Evolutionary conservation across 2,888 invertebrate genomes (phyloP).

Genomic region (Pachycephus smyrnensis): DNA sequence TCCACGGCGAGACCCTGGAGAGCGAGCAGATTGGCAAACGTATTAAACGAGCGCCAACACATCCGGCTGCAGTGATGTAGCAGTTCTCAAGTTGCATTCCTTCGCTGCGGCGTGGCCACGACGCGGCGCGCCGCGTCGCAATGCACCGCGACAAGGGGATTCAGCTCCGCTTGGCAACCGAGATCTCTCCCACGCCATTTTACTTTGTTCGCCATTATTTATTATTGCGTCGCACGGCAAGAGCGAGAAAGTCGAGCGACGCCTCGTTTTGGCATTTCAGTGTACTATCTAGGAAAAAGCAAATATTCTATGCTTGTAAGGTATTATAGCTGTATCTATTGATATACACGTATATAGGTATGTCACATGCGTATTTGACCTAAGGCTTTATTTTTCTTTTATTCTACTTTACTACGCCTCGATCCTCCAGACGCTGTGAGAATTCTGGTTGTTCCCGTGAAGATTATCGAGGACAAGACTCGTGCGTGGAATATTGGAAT

Average conservation of each 20-base stretch:
- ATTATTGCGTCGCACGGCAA: conserved; percentile 28
- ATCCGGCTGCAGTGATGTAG: conserved; percentile 8
- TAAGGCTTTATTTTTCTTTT: too few species aligned
- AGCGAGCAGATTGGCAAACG: not conserved
- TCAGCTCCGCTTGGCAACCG: conserved; percentile 41
- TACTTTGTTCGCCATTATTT: conserved; percentile 38
- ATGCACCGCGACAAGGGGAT: conserved; percentile 11
- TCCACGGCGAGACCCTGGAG: not conserved
- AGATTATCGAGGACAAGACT: too few species aligned
- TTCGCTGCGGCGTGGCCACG: not conserved
- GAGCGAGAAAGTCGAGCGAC: conserved; percentile 15
- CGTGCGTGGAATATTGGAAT: too few species aligned
- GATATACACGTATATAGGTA: too few species aligned
- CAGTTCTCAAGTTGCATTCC: conserved; percentile 8
- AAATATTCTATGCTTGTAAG: too few species aligned
- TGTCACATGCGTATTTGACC: too few species aligned
- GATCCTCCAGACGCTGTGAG: too few species aligned
- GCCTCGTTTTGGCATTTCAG: not conserved
- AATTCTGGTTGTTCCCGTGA: too few species aligned
- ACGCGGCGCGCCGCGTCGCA: conserved; percentile 2
- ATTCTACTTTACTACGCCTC: too few species aligned
- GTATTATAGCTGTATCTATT: too few species aligned
- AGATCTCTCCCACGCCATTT: conserved; percentile 39
- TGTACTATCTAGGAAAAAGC: too few species aligned
- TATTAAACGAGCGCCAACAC: conserved; percentile 5